These are phyloP conservation scores for Centroberyx gerrardi DNA, from an alignment of 2,797 vertebrate species.

Conservation along the genomic window DNA sequence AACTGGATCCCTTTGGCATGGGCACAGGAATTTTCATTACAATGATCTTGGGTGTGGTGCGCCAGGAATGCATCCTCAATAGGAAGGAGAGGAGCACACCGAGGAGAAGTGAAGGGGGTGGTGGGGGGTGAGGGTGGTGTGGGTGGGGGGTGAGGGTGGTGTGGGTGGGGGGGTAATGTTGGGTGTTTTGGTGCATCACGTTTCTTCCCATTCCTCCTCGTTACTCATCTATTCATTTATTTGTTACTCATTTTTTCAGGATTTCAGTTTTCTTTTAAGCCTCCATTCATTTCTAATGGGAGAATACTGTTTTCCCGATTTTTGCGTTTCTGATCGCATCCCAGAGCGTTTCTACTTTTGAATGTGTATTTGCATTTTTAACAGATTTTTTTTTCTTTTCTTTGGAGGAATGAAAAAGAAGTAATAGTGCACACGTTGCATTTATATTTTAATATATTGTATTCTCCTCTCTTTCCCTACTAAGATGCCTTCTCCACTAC, in stretches of 20 bases:
- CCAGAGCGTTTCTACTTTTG: neutral
- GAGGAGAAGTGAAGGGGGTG: conserved; percentile 24
- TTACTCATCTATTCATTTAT: conserved; percentile 7
- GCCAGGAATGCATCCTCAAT: conserved; percentile 88
- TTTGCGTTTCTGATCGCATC: too few relatives aligned
- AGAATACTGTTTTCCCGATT: neutral
- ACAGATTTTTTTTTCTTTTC: neutral
- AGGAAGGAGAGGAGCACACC: conserved; percentile 56
- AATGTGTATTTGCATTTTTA: neutral
- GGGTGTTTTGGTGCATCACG: conserved; percentile 18
- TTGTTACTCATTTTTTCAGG: neutral
- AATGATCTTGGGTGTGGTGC: conserved; percentile 94
- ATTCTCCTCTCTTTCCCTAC: too few relatives aligned
- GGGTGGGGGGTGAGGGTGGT: neutral
- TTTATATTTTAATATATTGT: too few relatives aligned
- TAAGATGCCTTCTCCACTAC: too few relatives aligned
- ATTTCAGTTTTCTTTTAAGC: neutral
- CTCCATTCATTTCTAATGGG: neutral
- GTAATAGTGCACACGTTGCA: too few relatives aligned
- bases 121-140: neutral
- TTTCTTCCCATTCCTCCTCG: conserved; percentile 29
- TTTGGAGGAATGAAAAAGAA: too few relatives aligned
- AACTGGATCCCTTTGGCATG: conserved; percentile 92
- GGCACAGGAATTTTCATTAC: conserved; percentile 95
- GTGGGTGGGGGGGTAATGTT: neutral